Base-by-base conservation (phyloP, 2,113 vertebrate genomes). In the Chaetorhynchus papuensis region DNA sequence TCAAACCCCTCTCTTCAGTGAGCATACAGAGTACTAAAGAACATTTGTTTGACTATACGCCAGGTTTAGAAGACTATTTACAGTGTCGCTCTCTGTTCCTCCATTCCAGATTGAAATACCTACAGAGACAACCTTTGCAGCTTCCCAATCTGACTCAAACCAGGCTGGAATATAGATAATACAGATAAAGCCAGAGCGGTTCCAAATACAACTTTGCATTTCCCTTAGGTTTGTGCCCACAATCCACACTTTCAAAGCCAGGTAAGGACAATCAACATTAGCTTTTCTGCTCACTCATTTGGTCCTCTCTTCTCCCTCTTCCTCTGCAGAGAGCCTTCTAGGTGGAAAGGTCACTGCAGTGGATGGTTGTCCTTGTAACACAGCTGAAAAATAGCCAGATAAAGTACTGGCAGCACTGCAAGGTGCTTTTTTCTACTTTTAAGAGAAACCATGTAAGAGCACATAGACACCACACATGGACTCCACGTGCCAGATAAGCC, bases 231-330 rank as follows among this genome's bases (percentile, higher is more conserved):
- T 71, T 81, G 56, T 37, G n/a, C 79, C 69, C 85, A 83, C 75
- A 90, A 23, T 37, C 54, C 56, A 86, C 64, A 56, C 28, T 90
- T 96, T 83, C 49, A 87, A 84, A 90, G 83, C 30, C 37, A 76
- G 39, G 11, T 41, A 90, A 69, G 41, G 69, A 89, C 72, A 94
- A 78, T 33, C 80, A 88, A 75, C 53, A 71, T 64, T 60, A 96
- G 80, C 88, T 88, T 72, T 95, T 87, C 69, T 74, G 80, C 68
- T 94, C 72, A 87, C 68, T 90, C 70, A 78, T n/a, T 64, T 91
- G 87, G 41, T 93, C 60, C 56, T 94, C 64, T 89, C 85, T 92
- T 96, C 92, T 95, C 69, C 65, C 80, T 92, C 83, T 65, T 96
- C 80, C 61, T 84, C 78, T 80, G 81, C 78, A 90, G 90, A 79